Evolutionary conservation across 2,113 vertebrate species (phyloP).

Genomic region (Eulemur rufifrons): DNA sequence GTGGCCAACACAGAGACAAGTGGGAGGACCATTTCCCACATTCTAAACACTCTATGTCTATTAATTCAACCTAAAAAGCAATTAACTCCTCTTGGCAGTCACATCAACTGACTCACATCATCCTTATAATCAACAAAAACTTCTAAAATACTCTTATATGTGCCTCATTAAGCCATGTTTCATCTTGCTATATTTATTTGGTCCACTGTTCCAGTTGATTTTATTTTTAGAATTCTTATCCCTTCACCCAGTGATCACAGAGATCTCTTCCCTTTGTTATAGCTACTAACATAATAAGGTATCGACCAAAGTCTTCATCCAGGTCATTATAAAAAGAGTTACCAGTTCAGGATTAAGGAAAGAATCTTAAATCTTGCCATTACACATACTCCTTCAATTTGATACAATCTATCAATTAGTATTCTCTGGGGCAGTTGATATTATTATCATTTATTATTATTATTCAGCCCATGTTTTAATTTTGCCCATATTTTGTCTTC

Average conservation of each 20-base stretch:
- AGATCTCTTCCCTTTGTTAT: neutral
- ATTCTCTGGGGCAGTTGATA: neutral
- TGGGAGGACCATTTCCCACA: neutral
- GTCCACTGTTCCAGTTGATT: neutral
- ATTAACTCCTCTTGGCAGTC: conserved; percentile 49
- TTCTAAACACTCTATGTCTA: neutral
- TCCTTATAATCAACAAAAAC: conserved; percentile 49
- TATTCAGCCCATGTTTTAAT: neutral
- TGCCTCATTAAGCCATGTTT: neutral
- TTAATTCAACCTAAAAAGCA: conserved; percentile 45
- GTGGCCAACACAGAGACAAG: neutral
- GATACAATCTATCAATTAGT: neutral
- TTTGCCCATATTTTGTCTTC: neutral
- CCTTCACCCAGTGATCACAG: neutral
- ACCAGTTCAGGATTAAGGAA: neutral
- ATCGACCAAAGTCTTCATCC: neutral
- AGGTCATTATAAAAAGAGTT: neutral
- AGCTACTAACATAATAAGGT: neutral
- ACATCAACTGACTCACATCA: conserved; percentile 26
- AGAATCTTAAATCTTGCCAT: neutral
- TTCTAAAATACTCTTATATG: conserved; percentile 18
- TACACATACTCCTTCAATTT: neutral
- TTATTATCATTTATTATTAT: neutral
- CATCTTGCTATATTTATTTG: neutral
- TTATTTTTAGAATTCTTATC: neutral